A percentile compares a stretch with the other conserved stretches of the same genome.
These are phyloP conservation scores for Montipora capitata DNA, from an alignment of 92 coral and sea anemone genomes.

Conservation along the genomic window DNA sequence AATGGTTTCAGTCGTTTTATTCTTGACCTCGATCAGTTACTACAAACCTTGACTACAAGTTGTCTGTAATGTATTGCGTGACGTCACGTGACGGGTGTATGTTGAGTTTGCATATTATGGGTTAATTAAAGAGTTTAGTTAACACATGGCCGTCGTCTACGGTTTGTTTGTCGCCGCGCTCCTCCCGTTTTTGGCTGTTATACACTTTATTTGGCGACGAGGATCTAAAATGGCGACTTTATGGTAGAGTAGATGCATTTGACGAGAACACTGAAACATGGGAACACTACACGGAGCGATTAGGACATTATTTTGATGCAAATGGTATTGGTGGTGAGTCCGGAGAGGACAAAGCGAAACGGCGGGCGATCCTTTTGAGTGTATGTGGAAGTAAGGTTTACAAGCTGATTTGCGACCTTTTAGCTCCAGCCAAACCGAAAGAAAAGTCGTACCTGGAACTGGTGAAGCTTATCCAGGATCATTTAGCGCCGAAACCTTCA, in stretches of 20 bases:
- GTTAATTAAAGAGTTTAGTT: too few relatives aligned
- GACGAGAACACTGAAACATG: not conserved
- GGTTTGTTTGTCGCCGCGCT: too few relatives aligned
- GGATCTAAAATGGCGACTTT: not conserved
- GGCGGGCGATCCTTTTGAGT: conserved; percentile 44
- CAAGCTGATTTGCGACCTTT: conserved; percentile 47
- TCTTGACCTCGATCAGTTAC: too few relatives aligned
- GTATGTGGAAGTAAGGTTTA: conserved; percentile 56
- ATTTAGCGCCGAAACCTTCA: conserved; percentile 59
- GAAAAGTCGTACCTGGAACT: conserved; percentile 45
- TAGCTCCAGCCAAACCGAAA: conserved; percentile 42
- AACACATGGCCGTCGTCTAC: too few relatives aligned
- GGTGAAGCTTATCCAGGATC: conserved; percentile 42
- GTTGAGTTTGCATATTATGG: too few relatives aligned
- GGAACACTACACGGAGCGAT: conserved; percentile 33
- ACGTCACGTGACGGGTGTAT: too few relatives aligned
- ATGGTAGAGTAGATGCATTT: not conserved
- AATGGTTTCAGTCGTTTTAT: too few relatives aligned
- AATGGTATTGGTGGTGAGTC: too few relatives aligned
- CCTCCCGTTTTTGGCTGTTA: too few relatives aligned
- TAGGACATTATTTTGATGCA: conserved; percentile 18
- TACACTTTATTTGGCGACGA: conserved; percentile 13
- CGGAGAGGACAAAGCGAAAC: too few relatives aligned
- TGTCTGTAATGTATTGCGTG: too few relatives aligned
- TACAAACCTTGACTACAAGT: too few relatives aligned